phyloP scores from a whole-genome alignment of 2,888 invertebrate species.

The Polia nebulosa region DNA sequence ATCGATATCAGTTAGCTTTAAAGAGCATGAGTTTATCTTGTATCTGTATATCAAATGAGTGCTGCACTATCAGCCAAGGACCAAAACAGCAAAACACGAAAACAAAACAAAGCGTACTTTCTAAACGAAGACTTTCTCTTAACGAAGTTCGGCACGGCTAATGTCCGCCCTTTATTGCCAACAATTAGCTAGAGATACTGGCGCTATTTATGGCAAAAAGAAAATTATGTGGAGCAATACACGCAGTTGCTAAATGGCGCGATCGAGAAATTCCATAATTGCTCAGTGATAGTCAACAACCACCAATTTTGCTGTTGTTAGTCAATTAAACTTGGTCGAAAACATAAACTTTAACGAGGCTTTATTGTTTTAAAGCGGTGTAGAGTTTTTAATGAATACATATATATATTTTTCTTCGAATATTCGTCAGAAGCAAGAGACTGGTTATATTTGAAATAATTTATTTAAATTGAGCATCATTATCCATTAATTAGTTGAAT shows the following conservation, averaged over 20 bases:
- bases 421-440: background rate
- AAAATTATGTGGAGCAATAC: constrained; percentile 62
- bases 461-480: constrained; percentile 33
- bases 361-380: constrained; percentile 39
- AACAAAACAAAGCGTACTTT: constrained; percentile 85
- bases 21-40: constrained; percentile 63
- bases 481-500: constrained; percentile 7
- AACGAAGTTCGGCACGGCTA: constrained; percentile 80
- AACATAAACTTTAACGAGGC: constrained; percentile 30
- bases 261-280: constrained; percentile 56
- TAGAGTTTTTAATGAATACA: constrained; percentile 15
- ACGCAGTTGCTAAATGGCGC: constrained; percentile 47
- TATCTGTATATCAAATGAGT: constrained; percentile 68
- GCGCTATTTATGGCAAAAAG: constrained; percentile 68
- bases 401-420: constrained; percentile 1
- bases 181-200: constrained; percentile 75
- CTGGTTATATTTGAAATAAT: constrained; percentile 1
- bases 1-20: constrained; percentile 57
- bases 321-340: constrained; percentile 37
- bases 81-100: constrained; percentile 76
- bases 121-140: constrained; percentile 85
- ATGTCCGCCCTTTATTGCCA: constrained; percentile 80
- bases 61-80: constrained; percentile 75
- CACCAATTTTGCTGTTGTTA: constrained; percentile 42
- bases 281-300: constrained; percentile 45